Evolutionary conservation across 2,113 vertebrate species (phyloP).

Genomic region (Microtus oregoni): DNA sequence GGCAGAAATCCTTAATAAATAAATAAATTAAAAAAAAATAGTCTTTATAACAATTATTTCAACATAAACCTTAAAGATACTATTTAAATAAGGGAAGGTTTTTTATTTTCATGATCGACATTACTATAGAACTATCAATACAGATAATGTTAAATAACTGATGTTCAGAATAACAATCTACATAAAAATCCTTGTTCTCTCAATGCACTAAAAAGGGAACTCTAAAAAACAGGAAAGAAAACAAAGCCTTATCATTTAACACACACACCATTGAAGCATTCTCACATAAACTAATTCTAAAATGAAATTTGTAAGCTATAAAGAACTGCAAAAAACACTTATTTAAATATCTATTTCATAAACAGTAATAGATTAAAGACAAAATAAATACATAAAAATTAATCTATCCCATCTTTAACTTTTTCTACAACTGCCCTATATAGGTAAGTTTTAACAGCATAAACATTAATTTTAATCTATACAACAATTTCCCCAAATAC

Average conservation of each 20-base stretch:
- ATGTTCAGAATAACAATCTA: slow-evolving; percentile 2
- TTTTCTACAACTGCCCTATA: not conserved
- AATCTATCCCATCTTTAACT: not conserved
- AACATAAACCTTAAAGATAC: not conserved
- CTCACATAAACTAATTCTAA: not conserved
- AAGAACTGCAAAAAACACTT: not conserved
- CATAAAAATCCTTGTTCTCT: not conserved
- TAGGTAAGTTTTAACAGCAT: not conserved
- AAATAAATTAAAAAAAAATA: too few relatives aligned
- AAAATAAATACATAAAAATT: not conserved
- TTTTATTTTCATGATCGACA: not conserved
- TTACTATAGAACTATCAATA: not conserved
- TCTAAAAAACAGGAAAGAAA: not conserved
- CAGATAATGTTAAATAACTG: not conserved
- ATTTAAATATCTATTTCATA: slow-evolving; percentile 14
- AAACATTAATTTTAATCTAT: slow-evolving; percentile 7
- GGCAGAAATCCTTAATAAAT: too few relatives aligned
- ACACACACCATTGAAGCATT: not conserved
- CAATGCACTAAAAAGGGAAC: not conserved
- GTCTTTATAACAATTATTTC: not conserved
- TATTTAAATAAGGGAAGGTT: slow-evolving; percentile 26
- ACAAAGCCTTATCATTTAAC: slow-evolving; percentile 13
- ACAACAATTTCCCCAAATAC: slow-evolving; percentile 15
- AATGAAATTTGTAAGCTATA: not conserved
- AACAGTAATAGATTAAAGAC: not conserved